Conservation (phyloP, 2,113 vertebrate genomes). For the Campylorhamphus procurvoides region DNA sequence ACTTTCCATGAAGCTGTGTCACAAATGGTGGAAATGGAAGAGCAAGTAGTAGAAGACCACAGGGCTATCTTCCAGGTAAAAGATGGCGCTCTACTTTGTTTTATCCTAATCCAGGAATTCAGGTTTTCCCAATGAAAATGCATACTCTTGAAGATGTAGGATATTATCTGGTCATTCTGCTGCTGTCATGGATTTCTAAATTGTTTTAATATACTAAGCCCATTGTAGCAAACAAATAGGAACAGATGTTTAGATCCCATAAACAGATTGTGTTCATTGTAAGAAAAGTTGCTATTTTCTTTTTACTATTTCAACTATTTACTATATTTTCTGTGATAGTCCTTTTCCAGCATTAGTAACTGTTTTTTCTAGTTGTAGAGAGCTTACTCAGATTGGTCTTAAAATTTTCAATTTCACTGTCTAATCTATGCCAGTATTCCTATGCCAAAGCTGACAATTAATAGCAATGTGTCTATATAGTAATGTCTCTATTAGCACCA, state of each 20-base stretch:
- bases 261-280: background rate
- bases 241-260: background rate
- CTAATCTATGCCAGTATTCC: background rate
- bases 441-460: background rate
- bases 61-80: conserved; percentile 93
- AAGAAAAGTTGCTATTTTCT: background rate
- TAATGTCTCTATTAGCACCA: background rate
- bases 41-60: conserved; percentile 97
- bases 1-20: conserved; percentile 98
- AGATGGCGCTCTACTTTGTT: background rate
- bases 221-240: background rate
- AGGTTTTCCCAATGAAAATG: background rate
- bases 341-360: background rate
- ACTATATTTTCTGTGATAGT: background rate
- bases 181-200: background rate
- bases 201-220: background rate
- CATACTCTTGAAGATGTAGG: background rate
- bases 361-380: background rate
- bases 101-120: background rate
- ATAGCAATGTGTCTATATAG: background rate
- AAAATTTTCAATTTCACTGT: background rate
- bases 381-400: background rate
- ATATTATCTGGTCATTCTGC: background rate
- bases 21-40: conserved; percentile 99
- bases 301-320: background rate